Percentiles rank a stretch among this genome's conserved stretches.
Evolutionary conservation across 2,888 invertebrate species (phyloP).

Genomic region (Acleris cristana): DNA sequence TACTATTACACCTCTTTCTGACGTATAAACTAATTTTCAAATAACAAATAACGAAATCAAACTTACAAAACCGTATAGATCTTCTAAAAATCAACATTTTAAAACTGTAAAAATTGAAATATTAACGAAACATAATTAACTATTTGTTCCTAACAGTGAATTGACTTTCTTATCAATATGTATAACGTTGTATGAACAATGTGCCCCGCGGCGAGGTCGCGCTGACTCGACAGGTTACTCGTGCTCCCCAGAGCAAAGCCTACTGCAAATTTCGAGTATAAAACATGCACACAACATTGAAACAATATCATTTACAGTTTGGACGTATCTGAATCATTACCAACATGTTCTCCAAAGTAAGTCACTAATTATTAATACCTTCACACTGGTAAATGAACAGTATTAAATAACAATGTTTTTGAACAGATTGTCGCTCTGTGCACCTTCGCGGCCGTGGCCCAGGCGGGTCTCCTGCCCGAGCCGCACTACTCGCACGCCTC

Average conservation of each 20-base stretch:
- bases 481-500: slow-evolving; percentile 65
- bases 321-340: slow-evolving; percentile 28
- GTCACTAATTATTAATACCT: neutral
- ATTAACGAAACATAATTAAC: no score
- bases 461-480: slow-evolving; percentile 62
- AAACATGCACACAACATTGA: neutral
- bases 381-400: neutral
- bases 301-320: slow-evolving; percentile 30
- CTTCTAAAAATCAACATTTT: no score
- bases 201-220: slow-evolving; percentile 18
- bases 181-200: neutral
- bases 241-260: neutral
- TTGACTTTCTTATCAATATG: neutral
- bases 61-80: no score
- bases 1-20: no score
- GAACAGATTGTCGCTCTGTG: slow-evolving; percentile 60
- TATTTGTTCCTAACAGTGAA: no score
- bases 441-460: slow-evolving; percentile 60
- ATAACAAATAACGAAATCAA: no score
- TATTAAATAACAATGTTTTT: neutral
- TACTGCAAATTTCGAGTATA: slow-evolving; percentile 7
- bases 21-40: no score
- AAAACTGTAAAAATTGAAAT: no score
- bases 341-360: slow-evolving; percentile 40
- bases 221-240: slow-evolving; percentile 9